Evolutionary conservation across 2,888 invertebrate species (phyloP).

Genomic region (Andrena bucephala): DNA sequence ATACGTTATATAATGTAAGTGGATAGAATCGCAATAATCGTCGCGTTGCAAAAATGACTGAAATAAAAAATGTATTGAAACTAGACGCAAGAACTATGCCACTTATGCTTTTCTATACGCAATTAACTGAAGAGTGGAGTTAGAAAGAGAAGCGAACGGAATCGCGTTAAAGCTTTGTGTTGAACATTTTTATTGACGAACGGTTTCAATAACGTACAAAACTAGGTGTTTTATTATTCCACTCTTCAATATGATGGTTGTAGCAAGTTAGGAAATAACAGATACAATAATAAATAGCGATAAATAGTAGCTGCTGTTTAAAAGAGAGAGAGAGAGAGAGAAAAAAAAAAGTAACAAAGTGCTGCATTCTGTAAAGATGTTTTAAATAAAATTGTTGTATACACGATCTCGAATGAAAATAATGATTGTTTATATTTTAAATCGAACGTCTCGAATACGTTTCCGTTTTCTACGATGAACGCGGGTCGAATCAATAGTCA

Average conservation of each 20-base stretch:
- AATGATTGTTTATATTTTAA: slow-evolving; percentile 44
- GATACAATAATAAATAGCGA: slow-evolving; percentile 70
- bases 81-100: slow-evolving; percentile 65
- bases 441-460: slow-evolving; percentile 54
- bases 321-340: slow-evolving; percentile 10
- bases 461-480: slow-evolving; percentile 35
- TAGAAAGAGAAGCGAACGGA: slow-evolving; percentile 30
- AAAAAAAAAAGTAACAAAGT: slow-evolving; percentile 60
- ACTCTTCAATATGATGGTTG: slow-evolving; percentile 70
- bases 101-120: slow-evolving; percentile 61
- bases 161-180: slow-evolving; percentile 58
- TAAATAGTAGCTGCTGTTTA: slow-evolving; percentile 70
- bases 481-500: slow-evolving; percentile 19
- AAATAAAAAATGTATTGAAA: slow-evolving; percentile 45
- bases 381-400: slow-evolving; percentile 62
- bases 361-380: slow-evolving; percentile 74
- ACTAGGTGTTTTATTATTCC: slow-evolving; percentile 69
- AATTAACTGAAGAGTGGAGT: slow-evolving; percentile 72
- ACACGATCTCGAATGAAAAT: slow-evolving; percentile 32
- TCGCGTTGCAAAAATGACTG: slow-evolving; percentile 36
- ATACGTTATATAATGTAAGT: slow-evolving; percentile 48
- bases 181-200: slow-evolving; percentile 56
- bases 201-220: slow-evolving; percentile 71
- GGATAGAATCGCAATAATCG: slow-evolving; percentile 43
- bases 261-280: slow-evolving; percentile 70